Evolutionary conservation across 1,140 invertebrate genomes (phyloP).

Genomic region (Lasioglossum albipes): DNA sequence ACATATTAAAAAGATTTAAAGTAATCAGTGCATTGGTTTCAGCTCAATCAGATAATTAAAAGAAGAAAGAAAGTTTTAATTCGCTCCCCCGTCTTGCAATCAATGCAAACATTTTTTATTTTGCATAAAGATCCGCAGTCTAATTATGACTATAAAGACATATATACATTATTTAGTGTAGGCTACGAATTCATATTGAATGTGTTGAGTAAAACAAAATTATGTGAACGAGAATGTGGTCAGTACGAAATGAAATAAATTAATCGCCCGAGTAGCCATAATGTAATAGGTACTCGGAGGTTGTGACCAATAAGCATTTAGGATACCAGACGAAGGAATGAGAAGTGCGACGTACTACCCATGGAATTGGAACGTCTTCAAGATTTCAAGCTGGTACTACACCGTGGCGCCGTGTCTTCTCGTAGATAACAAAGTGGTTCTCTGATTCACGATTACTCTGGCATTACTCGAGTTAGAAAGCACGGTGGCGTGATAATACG

Average conservation of each 20-base stretch:
- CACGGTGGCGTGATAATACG: not conserved
- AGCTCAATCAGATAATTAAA: no score
- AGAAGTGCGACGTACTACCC: constrained; percentile 25
- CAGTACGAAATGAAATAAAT: not conserved
- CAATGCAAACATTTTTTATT: no score
- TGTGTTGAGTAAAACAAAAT: no score
- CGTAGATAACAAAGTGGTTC: constrained; percentile 44
- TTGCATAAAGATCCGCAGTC: no score
- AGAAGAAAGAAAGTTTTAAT: no score
- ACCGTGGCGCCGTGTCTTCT: constrained; percentile 36
- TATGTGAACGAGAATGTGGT: no score
- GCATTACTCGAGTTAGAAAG: constrained; percentile 39
- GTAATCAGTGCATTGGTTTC: no score
- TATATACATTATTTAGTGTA: no score
- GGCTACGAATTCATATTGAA: no score
- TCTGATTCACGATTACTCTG: constrained; percentile 45
- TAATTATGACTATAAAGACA: no score
- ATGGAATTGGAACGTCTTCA: constrained; percentile 50
- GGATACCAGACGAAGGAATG: constrained; percentile 34
- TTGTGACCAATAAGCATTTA: constrained; percentile 45
- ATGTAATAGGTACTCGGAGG: constrained; percentile 12
- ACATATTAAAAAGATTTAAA: no score
- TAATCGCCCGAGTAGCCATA: constrained; percentile 2
- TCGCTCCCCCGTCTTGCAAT: no score
- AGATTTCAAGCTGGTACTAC: constrained; percentile 45